Conservation (phyloP, 2,113 vertebrate genomes). For the Carlito syrichta region DNA sequence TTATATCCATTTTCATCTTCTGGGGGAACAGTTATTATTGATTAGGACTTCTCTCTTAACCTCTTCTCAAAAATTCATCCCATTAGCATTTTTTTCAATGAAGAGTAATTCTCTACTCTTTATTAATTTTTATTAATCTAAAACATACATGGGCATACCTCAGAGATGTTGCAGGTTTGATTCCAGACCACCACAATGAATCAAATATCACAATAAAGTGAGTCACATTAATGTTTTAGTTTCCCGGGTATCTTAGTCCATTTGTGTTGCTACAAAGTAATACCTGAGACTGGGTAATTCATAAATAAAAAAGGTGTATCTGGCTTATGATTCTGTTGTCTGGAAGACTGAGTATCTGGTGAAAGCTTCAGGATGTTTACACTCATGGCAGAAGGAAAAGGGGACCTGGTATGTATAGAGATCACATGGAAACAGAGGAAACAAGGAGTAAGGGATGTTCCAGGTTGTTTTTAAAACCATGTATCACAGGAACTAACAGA, state of each 20-base stretch:
- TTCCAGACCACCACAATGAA: not conserved
- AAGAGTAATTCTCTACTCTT: no score
- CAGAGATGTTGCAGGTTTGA: not conserved
- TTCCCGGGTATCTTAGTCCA: not conserved
- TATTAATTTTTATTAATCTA: not conserved
- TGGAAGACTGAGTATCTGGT: not conserved
- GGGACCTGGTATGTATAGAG: not conserved
- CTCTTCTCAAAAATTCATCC: not conserved
- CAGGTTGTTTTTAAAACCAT: not conserved
- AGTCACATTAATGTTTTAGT: not conserved
- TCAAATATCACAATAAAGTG: not conserved
- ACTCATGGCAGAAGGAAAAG: not conserved
- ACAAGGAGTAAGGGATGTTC: not conserved
- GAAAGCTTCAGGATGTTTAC: not conserved
- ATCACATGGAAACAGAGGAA: not conserved
- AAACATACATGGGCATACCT: not conserved
- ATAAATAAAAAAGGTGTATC: not conserved
- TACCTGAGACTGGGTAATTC: not conserved
- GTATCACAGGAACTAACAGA: not conserved
- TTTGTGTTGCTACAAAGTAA: not conserved
- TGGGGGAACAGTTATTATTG: not conserved
- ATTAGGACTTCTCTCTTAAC: not conserved
- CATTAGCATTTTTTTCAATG: not conserved
- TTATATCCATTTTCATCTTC: not conserved
- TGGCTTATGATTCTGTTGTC: not conserved